Evolutionary conservation across 2,888 invertebrate species (phyloP).

Genomic region (Sarcophaga subvicina): DNA sequence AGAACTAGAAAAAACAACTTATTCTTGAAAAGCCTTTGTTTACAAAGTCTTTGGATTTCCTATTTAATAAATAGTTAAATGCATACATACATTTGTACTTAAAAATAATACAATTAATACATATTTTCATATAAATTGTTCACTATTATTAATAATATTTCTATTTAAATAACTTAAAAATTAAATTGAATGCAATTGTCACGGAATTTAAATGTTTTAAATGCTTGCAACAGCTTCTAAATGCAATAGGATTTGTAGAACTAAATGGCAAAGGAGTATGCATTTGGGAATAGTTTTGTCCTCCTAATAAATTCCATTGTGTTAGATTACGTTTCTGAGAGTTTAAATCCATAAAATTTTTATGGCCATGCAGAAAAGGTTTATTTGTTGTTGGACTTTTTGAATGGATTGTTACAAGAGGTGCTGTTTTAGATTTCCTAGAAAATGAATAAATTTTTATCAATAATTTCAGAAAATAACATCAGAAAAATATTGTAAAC

Average conservation of each 20-base stretch:
- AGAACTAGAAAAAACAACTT: no score
- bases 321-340: constrained; percentile 8
- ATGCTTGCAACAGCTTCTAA: background rate
- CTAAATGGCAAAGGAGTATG: background rate
- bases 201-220: background rate
- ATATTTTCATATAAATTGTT: no score
- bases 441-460: background rate
- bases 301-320: background rate
- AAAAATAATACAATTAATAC: background rate
- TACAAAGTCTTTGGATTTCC: no score
- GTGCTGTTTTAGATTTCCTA: background rate
- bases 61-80: no score
- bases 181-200: background rate
- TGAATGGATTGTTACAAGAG: background rate
- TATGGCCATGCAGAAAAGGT: background rate
- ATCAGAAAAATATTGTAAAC: background rate
- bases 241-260: background rate
- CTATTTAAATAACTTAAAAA: background rate
- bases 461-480: background rate
- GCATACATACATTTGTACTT: background rate
- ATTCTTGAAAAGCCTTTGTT: no score
- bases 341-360: background rate
- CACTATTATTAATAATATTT: no score
- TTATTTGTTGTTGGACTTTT: background rate
- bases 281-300: background rate